Conservation (phyloP, 2,113 vertebrate genomes). For the Varanus salvator region DNA sequence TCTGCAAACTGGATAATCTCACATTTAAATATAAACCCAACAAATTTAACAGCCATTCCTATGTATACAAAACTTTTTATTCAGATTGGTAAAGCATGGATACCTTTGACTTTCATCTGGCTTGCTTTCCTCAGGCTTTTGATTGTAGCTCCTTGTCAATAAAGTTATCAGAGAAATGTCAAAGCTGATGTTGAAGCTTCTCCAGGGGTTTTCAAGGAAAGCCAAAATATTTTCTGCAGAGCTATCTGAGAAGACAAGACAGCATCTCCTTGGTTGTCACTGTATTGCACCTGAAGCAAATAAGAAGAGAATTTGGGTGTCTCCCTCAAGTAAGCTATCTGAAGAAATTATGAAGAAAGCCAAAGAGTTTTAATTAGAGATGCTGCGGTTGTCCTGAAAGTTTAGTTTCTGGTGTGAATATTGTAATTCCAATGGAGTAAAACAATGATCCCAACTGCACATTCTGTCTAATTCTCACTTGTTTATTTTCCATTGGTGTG, state of each 20-base stretch:
- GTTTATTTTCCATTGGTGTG: not conserved
- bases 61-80: not conserved
- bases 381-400: not conserved
- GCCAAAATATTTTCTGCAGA: not conserved
- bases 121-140: not conserved
- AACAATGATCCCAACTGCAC: not conserved
- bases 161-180: not conserved
- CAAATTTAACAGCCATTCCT: not conserved
- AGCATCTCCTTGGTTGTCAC: not conserved
- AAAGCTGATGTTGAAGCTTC: too few relatives aligned
- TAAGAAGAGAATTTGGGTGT: not conserved
- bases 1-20: too few relatives aligned
- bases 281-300: not conserved
- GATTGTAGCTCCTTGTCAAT: not conserved
- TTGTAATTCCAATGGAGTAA: not conserved
- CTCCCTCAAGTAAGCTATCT: not conserved
- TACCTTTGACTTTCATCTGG: not conserved
- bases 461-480: not conserved
- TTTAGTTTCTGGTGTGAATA: not conserved
- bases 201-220: not conserved
- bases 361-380: not conserved
- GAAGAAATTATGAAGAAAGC: not conserved
- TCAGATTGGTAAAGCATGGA: not conserved
- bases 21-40: too few relatives aligned
- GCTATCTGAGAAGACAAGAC: not conserved